Evolutionary conservation across 53 echinoderm and acorn worm genomes (phyloP), one percentile per base, ranked within the genome.

Genomic region (Stichopus horrens): DNA sequence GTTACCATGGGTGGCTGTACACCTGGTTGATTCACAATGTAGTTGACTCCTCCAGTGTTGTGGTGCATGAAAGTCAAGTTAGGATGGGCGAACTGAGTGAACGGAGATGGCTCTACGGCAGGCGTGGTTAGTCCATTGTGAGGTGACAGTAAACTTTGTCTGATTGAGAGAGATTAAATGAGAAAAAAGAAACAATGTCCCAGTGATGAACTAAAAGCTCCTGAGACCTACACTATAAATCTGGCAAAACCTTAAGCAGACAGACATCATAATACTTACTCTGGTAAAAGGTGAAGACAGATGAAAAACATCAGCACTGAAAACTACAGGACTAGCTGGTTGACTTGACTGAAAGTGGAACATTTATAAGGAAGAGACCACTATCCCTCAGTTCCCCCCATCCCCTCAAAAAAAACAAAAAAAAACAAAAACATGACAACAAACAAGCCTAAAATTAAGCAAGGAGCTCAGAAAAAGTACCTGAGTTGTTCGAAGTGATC

Each of bases 401-500:
- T 2, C 37, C 37, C 37, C 58, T 58, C 58, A 58, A 58, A 68
- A 19, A 9, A 4, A 10, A 71, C 6, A 16, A 68, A 68, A 11
- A 6, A 68, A 14, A 5, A n/a, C 0, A 4, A 67, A 71, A 71
- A 18, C 18, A 71, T 71, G 18, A 71, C 6, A 71, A 18, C 18
- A 71, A 63, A 63, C 63, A 4, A 13, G 16, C 16, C 5, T 3
- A 16, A 9, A 16, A 63, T 13, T 13, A 16, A 63, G 14, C 63
- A 63, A 63, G 16, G 63, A 6, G 63, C 37, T 13, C 63, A 63
- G 16, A 63, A 16, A 5, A 5, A 0, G 74, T 75, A 97, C 97
- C 97, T 95, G 9, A 97, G 88, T 75, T 92, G 94, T 76, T 97
- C 94, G 8, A 97, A 86, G 51, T 97, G 97, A 13, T 89, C 90